Evolutionary conservation across 2,113 vertebrate species (phyloP), one percentile per base, ranked within the genome.

Genomic region (Drymodes brunneopygia): DNA sequence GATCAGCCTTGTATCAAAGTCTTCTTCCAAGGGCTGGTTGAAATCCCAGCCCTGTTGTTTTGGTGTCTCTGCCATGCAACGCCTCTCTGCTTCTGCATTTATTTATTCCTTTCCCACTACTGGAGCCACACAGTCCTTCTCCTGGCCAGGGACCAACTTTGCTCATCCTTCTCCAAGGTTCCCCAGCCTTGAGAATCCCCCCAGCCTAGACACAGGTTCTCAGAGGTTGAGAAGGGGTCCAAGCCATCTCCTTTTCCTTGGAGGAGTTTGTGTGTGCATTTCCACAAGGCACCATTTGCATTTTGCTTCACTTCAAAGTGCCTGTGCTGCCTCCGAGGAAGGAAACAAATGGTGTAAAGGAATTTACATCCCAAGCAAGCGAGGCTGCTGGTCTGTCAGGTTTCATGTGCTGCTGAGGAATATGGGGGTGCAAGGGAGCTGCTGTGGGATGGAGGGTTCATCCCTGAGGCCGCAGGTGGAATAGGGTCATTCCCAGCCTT

Each of bases 331-430:
- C 81, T 95, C 29, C 10, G 2, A 81, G 81, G 78, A 74, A 79
- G 93, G 86, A 94, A 79, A 50, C 50, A 65, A 90, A 77, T 14
- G 51, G 40, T 94, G 82, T 75, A 35, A 93, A 93, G 78, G 75
- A 64, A 90, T 90, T 94, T 92, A 57, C 67, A 92, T 88, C 67
- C 60, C 3, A 3, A 58, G 58, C 0, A 1, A 86, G 66, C 0
- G 2, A 58, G 40, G 70, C 66, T 64, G 57, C 93, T 82, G 60
- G 84, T 84, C 81, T 5, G 8, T 74, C 86, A 22, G 62, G 84
- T 82, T 94, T 69, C 12, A 33, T 60, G 57, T 79, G 42, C 81
- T 75, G 4, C 57, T 0, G 5, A 38, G 84, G 48, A 25, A 8
- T 31, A 31, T 24, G 9, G 51, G 12, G 36, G 22, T 23, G 54